Evolutionary conservation across 2,888 invertebrate species (phyloP), one percentile per base, ranked within the genome.

Genomic region (Periphyllus acericola): DNA sequence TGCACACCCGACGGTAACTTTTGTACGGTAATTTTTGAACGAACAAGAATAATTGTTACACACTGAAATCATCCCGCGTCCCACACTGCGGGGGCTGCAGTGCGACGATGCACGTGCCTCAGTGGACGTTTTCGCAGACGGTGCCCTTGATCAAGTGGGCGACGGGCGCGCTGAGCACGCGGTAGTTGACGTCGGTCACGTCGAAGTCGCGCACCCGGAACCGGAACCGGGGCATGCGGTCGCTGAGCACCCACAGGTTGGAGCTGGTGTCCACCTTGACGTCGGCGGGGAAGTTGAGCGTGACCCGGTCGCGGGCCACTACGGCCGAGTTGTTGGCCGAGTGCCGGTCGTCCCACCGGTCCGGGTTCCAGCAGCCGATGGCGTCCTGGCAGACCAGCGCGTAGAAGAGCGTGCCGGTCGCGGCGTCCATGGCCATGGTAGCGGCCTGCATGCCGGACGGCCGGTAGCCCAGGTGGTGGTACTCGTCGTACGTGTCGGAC

Each of bases 331-430:
- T 95, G 94, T 94, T 93, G 0, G 94, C 93, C 32, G 93, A 92
- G 90, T 95, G 94, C 0, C 95, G 89, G 5, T 94, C 92, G 19
- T n/a, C 3, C 25, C 81, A 83, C 25, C 83, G 86, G 21, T 93
- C 92, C 0, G 94, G 94, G 90, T 95, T 95, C 96, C 96, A 96
- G 91, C 96, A 97, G 3, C 96, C 96, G 11, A 97, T 93, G 0
- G 95, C 95, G 90, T 96, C 96, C 91, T 95, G 95, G 91, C 96
- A 96, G 89, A 97, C 94, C 90, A 96, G 92, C 91, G 94, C 95
- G 91, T 94, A 96, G 89, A 96, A 93, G 91, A 96, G 94, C 1
- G 96, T 91, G 3, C 96, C 96, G 89, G 93, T 93, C 3, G 75
- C 90, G 84, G 89, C 89, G 84, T 90, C 90, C 90, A 90, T 90